phyloP scores from a whole-genome alignment of 2,888 invertebrate genomes.

The Keiferia lycopersicella region DNA sequence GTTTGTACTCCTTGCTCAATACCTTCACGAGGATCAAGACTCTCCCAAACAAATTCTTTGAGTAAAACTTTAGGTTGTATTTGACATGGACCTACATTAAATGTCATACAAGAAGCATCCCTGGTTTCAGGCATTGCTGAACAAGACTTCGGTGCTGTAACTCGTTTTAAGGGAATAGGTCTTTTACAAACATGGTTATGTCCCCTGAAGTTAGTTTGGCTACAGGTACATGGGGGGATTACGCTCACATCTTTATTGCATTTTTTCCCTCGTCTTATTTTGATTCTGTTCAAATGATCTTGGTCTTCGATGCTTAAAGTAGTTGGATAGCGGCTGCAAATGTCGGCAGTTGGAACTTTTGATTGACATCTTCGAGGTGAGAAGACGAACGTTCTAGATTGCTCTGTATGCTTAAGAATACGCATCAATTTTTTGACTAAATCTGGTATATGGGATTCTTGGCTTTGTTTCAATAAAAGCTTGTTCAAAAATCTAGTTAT shows the following conservation, averaged over 20 bases:
- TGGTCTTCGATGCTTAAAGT: conserved; percentile 47
- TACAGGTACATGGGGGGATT: conserved; percentile 35
- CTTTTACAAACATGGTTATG: neutral
- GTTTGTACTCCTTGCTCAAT: conserved; percentile 1
- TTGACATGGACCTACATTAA: neutral
- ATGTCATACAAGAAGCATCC: conserved; percentile 14
- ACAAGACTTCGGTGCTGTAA: neutral
- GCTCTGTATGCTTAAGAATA: conserved; percentile 41
- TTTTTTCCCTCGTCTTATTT: conserved; percentile 31
- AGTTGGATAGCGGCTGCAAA: conserved; percentile 36
- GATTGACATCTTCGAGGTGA: neutral
- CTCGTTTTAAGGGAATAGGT: neutral
- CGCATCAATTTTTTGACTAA: conserved; percentile 41
- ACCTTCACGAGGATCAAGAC: conserved; percentile 27
- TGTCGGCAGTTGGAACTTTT: neutral
- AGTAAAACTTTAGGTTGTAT: conserved; percentile 45
- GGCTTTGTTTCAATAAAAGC: conserved; percentile 40
- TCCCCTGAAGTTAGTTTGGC: conserved; percentile 44
- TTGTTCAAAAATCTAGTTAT: conserved; percentile 50
- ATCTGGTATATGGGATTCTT: conserved; percentile 32
- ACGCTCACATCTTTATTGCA: conserved; percentile 37
- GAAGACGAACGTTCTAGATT: conserved; percentile 38
- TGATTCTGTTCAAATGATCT: conserved; percentile 47
- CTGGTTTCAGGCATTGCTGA: neutral
- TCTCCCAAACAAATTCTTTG: conserved; percentile 55